These are phyloP conservation scores for Amphiprion percula DNA, from an alignment of 2,113 vertebrate genomes.

Conservation along the genomic window DNA sequence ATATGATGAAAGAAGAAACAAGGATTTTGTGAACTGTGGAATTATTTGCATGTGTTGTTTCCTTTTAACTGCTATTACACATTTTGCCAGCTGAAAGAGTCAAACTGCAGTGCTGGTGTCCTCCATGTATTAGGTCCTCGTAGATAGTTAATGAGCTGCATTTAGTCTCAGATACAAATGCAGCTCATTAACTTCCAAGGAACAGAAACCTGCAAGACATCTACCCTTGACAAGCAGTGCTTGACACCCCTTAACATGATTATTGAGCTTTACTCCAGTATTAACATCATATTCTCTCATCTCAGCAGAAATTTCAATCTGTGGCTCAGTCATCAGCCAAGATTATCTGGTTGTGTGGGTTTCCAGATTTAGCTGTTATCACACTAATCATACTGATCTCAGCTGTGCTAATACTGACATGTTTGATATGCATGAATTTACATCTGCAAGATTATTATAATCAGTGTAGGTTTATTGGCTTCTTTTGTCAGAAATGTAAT, in stretches of 20 bases:
- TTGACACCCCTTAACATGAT: slow-evolving; percentile 51
- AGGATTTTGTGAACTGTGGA: not conserved
- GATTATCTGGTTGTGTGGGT: not conserved
- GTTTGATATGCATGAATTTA: not conserved
- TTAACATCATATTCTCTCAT: slow-evolving; percentile 55
- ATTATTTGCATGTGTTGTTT: not conserved
- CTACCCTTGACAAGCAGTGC: slow-evolving; percentile 60
- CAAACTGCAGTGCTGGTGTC: slow-evolving; percentile 37
- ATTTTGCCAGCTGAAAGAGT: slow-evolving; percentile 18
- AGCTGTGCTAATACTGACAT: not conserved
- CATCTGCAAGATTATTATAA: not conserved
- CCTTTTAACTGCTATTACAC: not conserved
- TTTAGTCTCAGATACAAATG: slow-evolving; percentile 50
- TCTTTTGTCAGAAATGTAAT: not conserved
- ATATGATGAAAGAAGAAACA: not conserved
- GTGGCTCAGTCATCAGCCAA: slow-evolving; percentile 25
- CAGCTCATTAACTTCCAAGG: slow-evolving; percentile 62
- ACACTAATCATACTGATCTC: not conserved
- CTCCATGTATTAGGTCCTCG: slow-evolving; percentile 59
- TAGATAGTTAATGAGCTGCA: slow-evolving; percentile 60
- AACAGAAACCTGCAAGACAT: slow-evolving; percentile 56
- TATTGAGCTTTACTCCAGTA: slow-evolving; percentile 32
- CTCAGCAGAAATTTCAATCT: slow-evolving; percentile 20
- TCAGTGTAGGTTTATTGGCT: not conserved
- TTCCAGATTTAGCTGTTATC: slow-evolving; percentile 5